Percentiles rank a stretch among this genome's conserved stretches.
Evolutionary conservation across 1,140 invertebrate genomes (phyloP).

Genomic region (Epicauta chinensis): DNA sequence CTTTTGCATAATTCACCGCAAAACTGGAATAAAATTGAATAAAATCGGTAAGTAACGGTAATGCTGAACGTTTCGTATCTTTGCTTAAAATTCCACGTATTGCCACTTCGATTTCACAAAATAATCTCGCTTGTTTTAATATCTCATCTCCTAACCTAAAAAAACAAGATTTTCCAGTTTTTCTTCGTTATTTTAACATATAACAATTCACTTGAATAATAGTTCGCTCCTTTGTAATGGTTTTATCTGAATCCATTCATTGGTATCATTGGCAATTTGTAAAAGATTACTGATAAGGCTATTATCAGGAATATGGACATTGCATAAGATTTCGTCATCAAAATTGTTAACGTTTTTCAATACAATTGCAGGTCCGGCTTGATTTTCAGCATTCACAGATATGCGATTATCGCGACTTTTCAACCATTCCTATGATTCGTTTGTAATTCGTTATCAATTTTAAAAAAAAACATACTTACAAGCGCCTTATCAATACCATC

Average conservation of each 20-base stretch:
- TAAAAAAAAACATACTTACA: constrained; percentile 27
- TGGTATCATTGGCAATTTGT: background rate
- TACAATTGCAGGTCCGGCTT: background rate
- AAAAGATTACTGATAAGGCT: background rate
- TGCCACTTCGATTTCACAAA: constrained; percentile 34
- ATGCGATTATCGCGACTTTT: constrained; percentile 12
- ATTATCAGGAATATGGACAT: constrained; percentile 6
- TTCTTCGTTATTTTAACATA: too few relatives aligned
- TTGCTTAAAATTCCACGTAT: constrained; percentile 27
- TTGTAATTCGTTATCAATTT: too few relatives aligned
- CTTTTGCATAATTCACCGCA: constrained; percentile 36
- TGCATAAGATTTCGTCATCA: constrained; percentile 10
- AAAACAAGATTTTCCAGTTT: constrained; percentile 1
- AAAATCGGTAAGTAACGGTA: constrained; percentile 29
- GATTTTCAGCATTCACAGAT: too few relatives aligned
- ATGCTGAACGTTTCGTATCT: constrained; percentile 27
- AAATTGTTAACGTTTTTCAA: constrained; percentile 7
- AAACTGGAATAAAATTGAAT: constrained; percentile 34
- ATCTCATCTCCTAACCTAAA: constrained; percentile 31
- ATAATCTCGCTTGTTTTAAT: constrained; percentile 24
- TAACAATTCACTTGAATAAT: constrained; percentile 16
- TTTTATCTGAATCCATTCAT: constrained; percentile 12
- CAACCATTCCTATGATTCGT: constrained; percentile 19
- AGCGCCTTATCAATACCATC: constrained; percentile 19
- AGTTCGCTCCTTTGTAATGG: constrained; percentile 10